These are phyloP conservation scores for Dicyrtoma fusca DNA, from an alignment of 2,888 invertebrate species.

Conservation along the genomic window DNA sequence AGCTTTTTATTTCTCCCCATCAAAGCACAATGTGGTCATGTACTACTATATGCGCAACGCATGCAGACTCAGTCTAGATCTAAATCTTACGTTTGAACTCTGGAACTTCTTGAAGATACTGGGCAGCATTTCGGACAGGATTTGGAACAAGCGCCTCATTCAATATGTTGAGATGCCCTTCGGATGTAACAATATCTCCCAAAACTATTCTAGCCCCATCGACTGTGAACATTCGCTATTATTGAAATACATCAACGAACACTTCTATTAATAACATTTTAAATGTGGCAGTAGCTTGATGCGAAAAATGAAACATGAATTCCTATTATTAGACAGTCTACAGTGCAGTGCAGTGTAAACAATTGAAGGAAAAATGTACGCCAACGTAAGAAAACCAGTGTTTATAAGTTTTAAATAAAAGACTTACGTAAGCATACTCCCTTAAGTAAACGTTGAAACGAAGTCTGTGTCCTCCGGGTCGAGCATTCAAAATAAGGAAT, in stretches of 20 bases:
- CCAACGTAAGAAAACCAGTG: no score
- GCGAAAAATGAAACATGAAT: no score
- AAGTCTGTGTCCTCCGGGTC: constrained; percentile 51
- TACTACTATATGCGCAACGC: no score
- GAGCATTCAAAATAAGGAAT: constrained; percentile 47
- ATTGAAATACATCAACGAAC: background rate
- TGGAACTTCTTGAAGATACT: constrained; percentile 51
- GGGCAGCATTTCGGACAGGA: constrained; percentile 47
- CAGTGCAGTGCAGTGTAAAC: no score
- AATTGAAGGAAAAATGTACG: no score
- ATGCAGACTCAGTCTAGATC: background rate
- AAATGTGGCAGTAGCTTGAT: background rate
- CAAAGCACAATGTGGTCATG: no score
- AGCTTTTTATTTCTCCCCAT: no score
- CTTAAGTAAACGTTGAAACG: constrained; percentile 48
- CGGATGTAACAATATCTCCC: constrained; percentile 48
- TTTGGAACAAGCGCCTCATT: constrained; percentile 53
- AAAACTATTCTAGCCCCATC: constrained; percentile 52
- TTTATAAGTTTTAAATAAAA: no score
- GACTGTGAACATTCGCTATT: constrained; percentile 47
- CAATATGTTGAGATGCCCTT: constrained; percentile 49
- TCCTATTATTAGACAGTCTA: no score
- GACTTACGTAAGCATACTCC: constrained; percentile 50
- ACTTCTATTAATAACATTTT: background rate
- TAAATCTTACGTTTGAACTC: constrained; percentile 49